Conservation (phyloP, 2,113 vertebrate species). For the Seriola quinqueradiata region DNA sequence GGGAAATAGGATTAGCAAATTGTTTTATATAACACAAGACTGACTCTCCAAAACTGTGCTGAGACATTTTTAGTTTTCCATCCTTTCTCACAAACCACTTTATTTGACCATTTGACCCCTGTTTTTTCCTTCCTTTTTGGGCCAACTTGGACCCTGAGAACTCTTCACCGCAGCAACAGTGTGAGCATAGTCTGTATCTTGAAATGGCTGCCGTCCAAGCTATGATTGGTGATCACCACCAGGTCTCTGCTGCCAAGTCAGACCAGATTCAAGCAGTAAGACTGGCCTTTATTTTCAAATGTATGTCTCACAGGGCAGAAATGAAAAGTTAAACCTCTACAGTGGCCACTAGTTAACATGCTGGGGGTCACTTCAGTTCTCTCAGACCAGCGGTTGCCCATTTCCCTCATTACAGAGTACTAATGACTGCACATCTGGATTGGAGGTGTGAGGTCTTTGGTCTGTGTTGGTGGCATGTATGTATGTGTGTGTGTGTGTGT, state of each 20-base stretch:
- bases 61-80: neutral
- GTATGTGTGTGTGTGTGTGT: neutral
- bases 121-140: neutral
- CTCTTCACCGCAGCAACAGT: neutral
- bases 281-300: neutral
- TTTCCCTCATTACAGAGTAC: slow-evolving; percentile 7
- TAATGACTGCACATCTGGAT: slow-evolving; percentile 55
- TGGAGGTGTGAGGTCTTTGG: slow-evolving; percentile 43
- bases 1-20: neutral
- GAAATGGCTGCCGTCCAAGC: slow-evolving; percentile 36
- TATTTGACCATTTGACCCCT: neutral
- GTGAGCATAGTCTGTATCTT: neutral
- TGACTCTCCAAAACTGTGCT: neutral
- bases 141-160: slow-evolving; percentile 10
- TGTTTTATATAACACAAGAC: too few species aligned
- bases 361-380: neutral
- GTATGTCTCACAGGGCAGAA: neutral
- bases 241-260: slow-evolving; percentile 25
- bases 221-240: slow-evolving; percentile 27
- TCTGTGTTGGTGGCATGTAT: slow-evolving; percentile 10
- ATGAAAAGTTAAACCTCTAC: neutral
- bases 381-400: neutral
- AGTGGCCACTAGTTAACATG: neutral
- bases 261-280: neutral
- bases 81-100: neutral